These are phyloP conservation scores for Dendrocopos noguchii DNA, from an alignment of 2,113 vertebrate genomes.

Conservation along the genomic window DNA sequence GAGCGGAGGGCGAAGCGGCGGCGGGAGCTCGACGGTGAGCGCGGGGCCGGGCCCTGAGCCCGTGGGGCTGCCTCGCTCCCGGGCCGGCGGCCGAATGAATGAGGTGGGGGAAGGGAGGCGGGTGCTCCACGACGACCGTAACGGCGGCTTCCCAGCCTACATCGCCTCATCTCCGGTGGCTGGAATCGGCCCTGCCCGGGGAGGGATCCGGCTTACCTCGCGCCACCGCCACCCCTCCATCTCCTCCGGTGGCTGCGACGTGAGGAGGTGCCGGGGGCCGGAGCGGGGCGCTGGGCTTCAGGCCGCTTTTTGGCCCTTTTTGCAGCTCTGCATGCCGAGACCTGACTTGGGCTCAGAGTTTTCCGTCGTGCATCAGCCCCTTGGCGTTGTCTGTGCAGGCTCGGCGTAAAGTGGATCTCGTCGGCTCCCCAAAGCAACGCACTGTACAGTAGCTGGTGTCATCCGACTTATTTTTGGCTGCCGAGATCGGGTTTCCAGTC, in stretches of 20 bases:
- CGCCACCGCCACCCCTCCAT: too few species aligned
- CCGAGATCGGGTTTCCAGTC: background rate
- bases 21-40: background rate
- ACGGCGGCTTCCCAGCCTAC: background rate
- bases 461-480: background rate
- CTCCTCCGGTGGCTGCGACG: too few species aligned
- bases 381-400: background rate
- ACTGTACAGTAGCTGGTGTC: background rate
- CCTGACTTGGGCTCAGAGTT: fast-evolving
- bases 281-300: fast-evolving
- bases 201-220: background rate
- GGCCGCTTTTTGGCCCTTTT: too few species aligned
- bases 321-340: background rate
- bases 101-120: background rate
- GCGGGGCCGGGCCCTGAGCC: background rate
- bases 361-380: fast-evolving
- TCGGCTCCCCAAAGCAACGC: fast-evolving
- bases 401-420: fast-evolving
- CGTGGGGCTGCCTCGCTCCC: background rate
- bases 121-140: background rate
- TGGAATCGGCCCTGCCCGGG: too few species aligned
- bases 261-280: too few species aligned
- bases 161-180: background rate
- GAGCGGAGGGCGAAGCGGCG: background rate
- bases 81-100: background rate